Conservation (phyloP, 2,888 invertebrate genomes). For the Plagodis pulveraria region DNA sequence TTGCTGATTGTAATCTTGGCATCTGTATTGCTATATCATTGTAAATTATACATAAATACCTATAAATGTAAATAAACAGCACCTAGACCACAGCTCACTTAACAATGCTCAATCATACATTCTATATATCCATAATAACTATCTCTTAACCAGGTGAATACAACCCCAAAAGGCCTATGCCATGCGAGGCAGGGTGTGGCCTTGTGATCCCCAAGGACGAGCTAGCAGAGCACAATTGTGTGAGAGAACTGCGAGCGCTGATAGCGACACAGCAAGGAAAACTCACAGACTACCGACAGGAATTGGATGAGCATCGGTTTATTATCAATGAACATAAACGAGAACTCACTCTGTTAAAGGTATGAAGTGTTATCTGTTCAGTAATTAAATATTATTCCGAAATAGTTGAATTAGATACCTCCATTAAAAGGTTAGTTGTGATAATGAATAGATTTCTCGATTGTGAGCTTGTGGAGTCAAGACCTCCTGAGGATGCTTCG, state of each 20-base stretch:
- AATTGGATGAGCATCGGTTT: conserved; percentile 93
- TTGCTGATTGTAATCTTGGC: too few species aligned
- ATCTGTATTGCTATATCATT: too few species aligned
- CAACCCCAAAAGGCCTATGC: conserved; percentile 97
- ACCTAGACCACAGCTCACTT: too few species aligned
- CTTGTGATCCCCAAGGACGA: conserved; percentile 98
- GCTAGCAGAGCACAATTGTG: conserved; percentile 96
- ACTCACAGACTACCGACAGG: conserved; percentile 93
- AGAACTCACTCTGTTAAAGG: conserved; percentile 94
- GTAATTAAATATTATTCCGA: not conserved
- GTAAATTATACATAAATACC: too few species aligned
- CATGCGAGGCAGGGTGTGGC: conserved; percentile 97
- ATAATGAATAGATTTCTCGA: too few species aligned
- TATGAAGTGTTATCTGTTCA: conserved; percentile 48
- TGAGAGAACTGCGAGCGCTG: conserved; percentile 92
- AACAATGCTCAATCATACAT: too few species aligned
- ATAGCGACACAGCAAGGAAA: conserved; percentile 95
- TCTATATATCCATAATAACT: not conserved
- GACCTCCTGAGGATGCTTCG: too few species aligned
- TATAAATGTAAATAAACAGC: too few species aligned
- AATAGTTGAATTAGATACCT: too few species aligned
- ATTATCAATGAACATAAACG: conserved; percentile 95
- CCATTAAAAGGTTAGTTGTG: too few species aligned
- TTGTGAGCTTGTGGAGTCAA: too few species aligned
- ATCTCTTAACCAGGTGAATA: conserved; percentile 66